Conservation (phyloP, 2,797 vertebrate species). For the Melanotaenia nigrans region DNA sequence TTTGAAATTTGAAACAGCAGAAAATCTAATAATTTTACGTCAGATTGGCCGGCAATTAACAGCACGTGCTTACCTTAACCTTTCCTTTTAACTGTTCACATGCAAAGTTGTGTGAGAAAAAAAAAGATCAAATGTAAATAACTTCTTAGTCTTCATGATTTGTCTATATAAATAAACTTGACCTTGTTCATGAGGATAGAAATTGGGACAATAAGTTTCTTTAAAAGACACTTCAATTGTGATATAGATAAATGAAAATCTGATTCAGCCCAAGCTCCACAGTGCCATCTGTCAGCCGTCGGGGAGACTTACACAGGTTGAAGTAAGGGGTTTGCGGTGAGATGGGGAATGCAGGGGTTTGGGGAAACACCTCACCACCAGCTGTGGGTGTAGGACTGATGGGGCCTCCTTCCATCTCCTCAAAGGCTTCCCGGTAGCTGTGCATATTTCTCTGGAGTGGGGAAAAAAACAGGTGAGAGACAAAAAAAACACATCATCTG, state of each 20-base stretch:
- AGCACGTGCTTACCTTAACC: not conserved
- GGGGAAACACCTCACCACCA: slow-evolving; percentile 92
- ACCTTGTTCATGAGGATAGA: not conserved
- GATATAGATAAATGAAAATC: not conserved
- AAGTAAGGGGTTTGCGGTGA: slow-evolving; percentile 89
- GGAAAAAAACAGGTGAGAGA: slow-evolving; percentile 9
- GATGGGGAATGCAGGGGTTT: slow-evolving; percentile 87
- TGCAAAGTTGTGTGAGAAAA: not conserved
- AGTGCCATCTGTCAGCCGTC: slow-evolving; percentile 77
- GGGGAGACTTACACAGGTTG: slow-evolving; percentile 86
- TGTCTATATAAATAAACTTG: not conserved
- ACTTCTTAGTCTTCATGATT: not conserved
- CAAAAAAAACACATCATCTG: slow-evolving; percentile 10
- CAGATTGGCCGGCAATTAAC: no score
- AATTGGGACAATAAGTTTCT: not conserved
- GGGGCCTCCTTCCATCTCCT: slow-evolving; percentile 89
- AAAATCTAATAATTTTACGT: not conserved
- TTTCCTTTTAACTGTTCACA: not conserved
- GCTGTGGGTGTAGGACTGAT: slow-evolving; percentile 81
- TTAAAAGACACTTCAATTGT: not conserved
- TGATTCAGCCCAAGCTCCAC: slow-evolving; percentile 64
- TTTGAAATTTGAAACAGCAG: not conserved
- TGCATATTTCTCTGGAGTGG: slow-evolving; percentile 91
- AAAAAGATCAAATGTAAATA: not conserved
- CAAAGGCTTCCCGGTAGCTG: slow-evolving; percentile 98